These are phyloP conservation scores for Gymnoscopelus microlampas DNA, from an alignment of 2,797 vertebrate genomes.

Conservation along the genomic window DNA sequence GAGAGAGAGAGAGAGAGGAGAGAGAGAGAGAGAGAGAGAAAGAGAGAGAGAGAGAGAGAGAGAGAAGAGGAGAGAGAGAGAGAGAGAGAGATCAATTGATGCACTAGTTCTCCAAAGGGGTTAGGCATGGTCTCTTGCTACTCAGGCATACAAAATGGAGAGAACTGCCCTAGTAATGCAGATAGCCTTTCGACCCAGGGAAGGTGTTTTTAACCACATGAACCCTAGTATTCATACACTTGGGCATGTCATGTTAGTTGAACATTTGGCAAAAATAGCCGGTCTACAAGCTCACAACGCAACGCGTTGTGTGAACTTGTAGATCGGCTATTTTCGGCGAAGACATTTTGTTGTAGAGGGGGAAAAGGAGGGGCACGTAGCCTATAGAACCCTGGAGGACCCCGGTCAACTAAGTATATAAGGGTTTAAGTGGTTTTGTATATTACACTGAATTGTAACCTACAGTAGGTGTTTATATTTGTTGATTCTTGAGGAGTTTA, in stretches of 20 bases:
- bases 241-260: too few species aligned
- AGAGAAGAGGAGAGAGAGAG: constrained; percentile 10
- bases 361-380: too few species aligned
- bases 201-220: neutral
- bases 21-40: constrained; percentile 30
- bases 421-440: neutral
- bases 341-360: too few species aligned
- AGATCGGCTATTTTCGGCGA: neutral
- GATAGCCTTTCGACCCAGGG: constrained; percentile 41
- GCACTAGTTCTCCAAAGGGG: constrained; percentile 77
- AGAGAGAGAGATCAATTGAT: constrained; percentile 75
- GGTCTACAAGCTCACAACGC: too few species aligned
- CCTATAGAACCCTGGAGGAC: too few species aligned
- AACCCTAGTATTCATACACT: too few species aligned
- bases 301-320: too few species aligned
- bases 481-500: constrained; percentile 21
- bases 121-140: constrained; percentile 57
- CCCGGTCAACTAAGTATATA: too few species aligned
- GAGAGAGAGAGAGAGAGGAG: constrained; percentile 16
- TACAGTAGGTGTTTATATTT: constrained; percentile 26
- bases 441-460: neutral
- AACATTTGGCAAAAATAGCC: too few species aligned
- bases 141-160: constrained; percentile 65
- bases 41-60: constrained; percentile 16
- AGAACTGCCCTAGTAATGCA: constrained; percentile 60